Base-by-base conservation (phyloP, 2,113 vertebrate species). In the Pseudolaguvia tuberculata region DNA sequence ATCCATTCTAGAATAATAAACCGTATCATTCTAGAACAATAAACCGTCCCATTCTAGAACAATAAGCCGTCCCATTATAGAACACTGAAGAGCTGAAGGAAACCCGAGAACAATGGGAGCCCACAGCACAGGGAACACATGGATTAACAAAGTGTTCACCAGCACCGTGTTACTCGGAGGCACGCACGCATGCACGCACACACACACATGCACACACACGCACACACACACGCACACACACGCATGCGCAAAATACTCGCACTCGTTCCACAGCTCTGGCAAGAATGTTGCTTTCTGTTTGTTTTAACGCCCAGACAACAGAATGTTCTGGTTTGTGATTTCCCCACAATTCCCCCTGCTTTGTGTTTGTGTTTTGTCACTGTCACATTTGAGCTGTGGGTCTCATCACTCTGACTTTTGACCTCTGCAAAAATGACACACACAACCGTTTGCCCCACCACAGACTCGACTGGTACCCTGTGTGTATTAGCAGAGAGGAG, bases 321-420 rank as follows among this genome's bases (percentile, higher is more conserved):
- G 35, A 67, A 52, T 4, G 52, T 48, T 66, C 72, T 63, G 75
- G 50, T 55, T 58, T 31, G 35, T 65, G 68, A 48, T 57, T 75
- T 65, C n/a, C 77, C 77, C 70, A 77, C 13, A 70, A 70, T 70
- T 18, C 66, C 7, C 1, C 31, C 25, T 56, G 62, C 35, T 25
- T 79, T 58, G 35, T 86, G 84, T 85, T 88, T 87, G 83, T 78
- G 84, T 66, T 69, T 53, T 73, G 35, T 76, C 23, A 25, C 23
- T 61, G 63, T 71, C 78, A 66, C 81, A 74, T 86, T 87, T 86
- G 77, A 81, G 75, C 81, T 78, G 66, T 74, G 45, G 82, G 76
- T 78, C 80, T 85, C 84, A 78, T 73, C 23, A 58, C 25, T 73
- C 77, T 50, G 42, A 63, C 68, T 62, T 76, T 80, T 84, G 76